Evolutionary conservation across 1,140 invertebrate genomes (phyloP).

Genomic region (Leptinotarsa undecemlineata): DNA sequence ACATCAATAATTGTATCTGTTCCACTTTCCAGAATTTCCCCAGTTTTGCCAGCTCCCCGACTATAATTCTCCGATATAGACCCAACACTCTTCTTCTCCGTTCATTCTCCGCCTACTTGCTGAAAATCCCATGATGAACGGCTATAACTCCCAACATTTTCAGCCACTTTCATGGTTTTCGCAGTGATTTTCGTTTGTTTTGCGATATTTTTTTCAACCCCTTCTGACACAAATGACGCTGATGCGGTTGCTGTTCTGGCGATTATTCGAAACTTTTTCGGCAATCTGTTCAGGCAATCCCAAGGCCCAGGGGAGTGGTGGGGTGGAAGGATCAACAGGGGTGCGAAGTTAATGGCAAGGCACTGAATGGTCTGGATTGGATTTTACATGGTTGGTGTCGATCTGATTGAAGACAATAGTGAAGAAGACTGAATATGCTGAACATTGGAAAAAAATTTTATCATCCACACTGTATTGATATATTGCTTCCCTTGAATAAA

Average conservation of each 20-base stretch:
- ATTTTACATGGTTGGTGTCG: no score
- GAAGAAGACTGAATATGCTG: no score
- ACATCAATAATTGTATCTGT: no score
- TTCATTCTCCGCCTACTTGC: constrained; percentile 15
- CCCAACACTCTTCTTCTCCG: not conserved
- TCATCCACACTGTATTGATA: no score
- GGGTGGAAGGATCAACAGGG: no score
- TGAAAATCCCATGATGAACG: constrained; percentile 28
- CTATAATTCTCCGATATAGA: constrained; percentile 5
- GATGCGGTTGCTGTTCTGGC: constrained; percentile 5
- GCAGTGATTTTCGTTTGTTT: constrained; percentile 27
- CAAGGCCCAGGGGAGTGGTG: not conserved
- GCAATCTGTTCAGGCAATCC: not conserved
- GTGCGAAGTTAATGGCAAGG: no score
- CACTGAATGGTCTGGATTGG: no score
- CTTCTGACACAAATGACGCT: constrained; percentile 20
- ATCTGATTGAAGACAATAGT: no score
- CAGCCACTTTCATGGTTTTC: constrained; percentile 24
- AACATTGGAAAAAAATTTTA: no score
- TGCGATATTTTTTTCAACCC: constrained; percentile 18
- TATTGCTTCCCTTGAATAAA: no score
- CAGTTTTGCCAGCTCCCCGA: not conserved
- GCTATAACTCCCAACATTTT: constrained; percentile 23
- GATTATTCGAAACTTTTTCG: constrained; percentile 4
- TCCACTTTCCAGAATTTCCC: no score